A percentile compares a stretch with the other conserved stretches of the same genome.
phyloP scores from a whole-genome alignment of 2,888 invertebrate genomes.

The Acheta domesticus region DNA sequence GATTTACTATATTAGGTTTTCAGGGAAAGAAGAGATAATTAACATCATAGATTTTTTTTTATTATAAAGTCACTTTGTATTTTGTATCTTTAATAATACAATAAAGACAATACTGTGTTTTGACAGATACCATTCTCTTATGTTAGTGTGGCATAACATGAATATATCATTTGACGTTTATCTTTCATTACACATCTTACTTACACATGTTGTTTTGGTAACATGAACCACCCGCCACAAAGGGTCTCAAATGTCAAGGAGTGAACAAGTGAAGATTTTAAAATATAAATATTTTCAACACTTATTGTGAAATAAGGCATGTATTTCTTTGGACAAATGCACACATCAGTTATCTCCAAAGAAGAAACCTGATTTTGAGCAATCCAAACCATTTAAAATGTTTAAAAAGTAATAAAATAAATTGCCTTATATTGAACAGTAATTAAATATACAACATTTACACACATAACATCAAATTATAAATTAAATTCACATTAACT shows the following conservation, averaged over 20 bases:
- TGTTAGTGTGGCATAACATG: no score
- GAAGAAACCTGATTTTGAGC: not conserved
- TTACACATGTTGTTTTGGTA: not conserved
- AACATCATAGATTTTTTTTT: no score
- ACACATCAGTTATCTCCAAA: not conserved
- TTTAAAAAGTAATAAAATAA: not conserved
- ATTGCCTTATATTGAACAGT: not conserved
- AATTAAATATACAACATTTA: not conserved
- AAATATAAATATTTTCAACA: not conserved
- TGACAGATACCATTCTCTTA: no score
- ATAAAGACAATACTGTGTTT: no score
- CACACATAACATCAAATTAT: not conserved
- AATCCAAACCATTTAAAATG: no score
- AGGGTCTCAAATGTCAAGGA: not conserved
- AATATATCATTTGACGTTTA: no score
- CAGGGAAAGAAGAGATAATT: no score
- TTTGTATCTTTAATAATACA: no score
- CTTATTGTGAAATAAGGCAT: not conserved
- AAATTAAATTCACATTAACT: not conserved
- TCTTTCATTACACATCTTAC: no score
- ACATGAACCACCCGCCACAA: constrained; percentile 7
- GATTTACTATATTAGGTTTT: no score
- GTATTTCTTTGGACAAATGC: not conserved
- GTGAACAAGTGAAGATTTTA: not conserved
- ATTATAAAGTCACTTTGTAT: no score